phyloP scores from a whole-genome alignment of 2,113 vertebrate species.

The Globicephala melas region DNA sequence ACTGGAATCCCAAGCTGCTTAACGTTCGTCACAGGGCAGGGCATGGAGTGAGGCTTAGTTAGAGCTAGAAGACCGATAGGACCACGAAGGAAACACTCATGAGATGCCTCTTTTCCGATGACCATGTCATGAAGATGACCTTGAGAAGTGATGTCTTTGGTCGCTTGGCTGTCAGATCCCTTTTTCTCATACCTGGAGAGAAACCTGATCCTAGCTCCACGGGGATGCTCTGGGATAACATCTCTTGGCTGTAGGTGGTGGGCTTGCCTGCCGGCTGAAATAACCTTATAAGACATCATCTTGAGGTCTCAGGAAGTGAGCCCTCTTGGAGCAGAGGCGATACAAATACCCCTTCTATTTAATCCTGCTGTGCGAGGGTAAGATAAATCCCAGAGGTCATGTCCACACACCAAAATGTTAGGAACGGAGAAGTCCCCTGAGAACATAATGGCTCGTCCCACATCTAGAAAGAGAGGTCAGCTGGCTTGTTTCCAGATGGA shows the following conservation, averaged over 20 bases:
- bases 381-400: neutral
- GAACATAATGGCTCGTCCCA: no score
- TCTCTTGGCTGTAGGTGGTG: neutral
- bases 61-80: no score
- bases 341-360: neutral
- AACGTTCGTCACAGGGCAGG: rapidly evolving
- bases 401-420: no score
- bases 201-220: neutral
- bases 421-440: no score
- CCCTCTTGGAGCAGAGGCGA: neutral
- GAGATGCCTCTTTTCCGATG: rapidly evolving
- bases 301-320: neutral
- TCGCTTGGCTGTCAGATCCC: neutral
- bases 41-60: no score
- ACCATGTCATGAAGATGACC: neutral
- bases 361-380: neutral
- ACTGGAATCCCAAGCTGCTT: neutral
- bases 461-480: no score
- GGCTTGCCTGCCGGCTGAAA: neutral
- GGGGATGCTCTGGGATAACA: no score
- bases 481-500: neutral
- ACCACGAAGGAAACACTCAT: rapidly evolving
- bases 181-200: no score
- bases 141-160: rapidly evolving
- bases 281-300: neutral